Percentiles rank a stretch among this genome's conserved stretches.
phyloP scores from a whole-genome alignment of 2,888 invertebrate genomes.

The Cephus spinipes region DNA sequence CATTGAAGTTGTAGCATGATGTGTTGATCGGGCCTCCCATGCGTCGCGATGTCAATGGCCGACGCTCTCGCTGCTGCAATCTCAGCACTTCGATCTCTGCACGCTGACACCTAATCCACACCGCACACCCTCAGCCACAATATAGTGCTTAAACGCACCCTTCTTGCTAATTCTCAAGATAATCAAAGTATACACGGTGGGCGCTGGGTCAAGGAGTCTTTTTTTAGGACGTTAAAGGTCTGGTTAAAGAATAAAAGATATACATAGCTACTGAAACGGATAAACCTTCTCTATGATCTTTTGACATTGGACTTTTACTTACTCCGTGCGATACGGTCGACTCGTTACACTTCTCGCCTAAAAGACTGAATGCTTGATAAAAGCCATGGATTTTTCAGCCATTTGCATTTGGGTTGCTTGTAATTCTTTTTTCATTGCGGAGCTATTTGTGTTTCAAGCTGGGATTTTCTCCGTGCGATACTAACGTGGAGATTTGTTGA shows the following conservation, averaged over 20 bases:
- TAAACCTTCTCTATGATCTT: background rate
- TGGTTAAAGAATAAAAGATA: background rate
- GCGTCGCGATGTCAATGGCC: constrained; percentile 41
- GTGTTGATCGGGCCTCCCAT: constrained; percentile 42
- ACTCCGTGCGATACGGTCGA: background rate
- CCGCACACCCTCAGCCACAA: constrained; percentile 62
- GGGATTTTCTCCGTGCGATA: background rate
- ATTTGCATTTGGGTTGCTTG: background rate
- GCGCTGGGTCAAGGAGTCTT: background rate
- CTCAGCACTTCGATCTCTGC: constrained; percentile 52
- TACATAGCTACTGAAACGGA: background rate
- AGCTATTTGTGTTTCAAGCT: background rate
- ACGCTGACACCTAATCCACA: constrained; percentile 62
- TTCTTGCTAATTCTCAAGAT: background rate
- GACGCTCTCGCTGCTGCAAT: constrained; percentile 43
- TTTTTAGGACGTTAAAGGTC: background rate
- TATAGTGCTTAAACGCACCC: background rate
- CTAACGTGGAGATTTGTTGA: background rate
- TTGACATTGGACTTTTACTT: background rate
- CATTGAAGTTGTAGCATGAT: constrained; percentile 50
- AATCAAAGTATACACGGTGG: constrained; percentile 2
- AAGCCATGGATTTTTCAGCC: background rate
- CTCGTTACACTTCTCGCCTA: background rate
- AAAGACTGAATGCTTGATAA: background rate
- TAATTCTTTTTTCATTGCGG: background rate